Percentiles rank a stretch among this genome's conserved stretches.
These are phyloP conservation scores for Varanus komodoensis DNA, from an alignment of 2,113 vertebrate species.

Conservation along the genomic window DNA sequence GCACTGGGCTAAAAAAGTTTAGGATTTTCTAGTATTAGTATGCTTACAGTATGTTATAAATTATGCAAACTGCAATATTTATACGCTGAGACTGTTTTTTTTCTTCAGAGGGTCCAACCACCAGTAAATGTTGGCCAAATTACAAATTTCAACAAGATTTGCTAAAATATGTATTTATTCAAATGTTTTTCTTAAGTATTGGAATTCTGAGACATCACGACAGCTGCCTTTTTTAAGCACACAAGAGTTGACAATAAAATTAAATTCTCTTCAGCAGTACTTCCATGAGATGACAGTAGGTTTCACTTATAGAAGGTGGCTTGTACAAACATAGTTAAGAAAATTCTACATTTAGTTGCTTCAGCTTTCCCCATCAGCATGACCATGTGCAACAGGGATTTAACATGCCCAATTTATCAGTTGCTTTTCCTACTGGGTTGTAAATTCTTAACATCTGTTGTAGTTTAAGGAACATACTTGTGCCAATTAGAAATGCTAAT, in stretches of 20 bases:
- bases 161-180: slow-evolving; percentile 84
- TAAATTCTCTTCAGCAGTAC: slow-evolving; percentile 57
- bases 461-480: neutral
- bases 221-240: slow-evolving; percentile 48
- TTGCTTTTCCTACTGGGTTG: neutral
- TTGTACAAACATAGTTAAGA: slow-evolving; percentile 31
- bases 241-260: slow-evolving; percentile 50
- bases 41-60: neutral
- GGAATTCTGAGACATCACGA: slow-evolving; percentile 52
- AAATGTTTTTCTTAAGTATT: slow-evolving; percentile 67
- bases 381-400: neutral
- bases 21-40: neutral
- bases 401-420: neutral
- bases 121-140: neutral
- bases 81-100: neutral
- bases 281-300: slow-evolving; percentile 43
- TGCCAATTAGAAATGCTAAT: neutral
- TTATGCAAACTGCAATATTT: too few species aligned
- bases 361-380: slow-evolving; percentile 8
- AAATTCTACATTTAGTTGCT: neutral
- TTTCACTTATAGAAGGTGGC: slow-evolving; percentile 37
- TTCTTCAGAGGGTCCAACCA: too few species aligned
- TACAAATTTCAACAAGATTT: slow-evolving; percentile 55
- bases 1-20: neutral
- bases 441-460: neutral